A percentile compares a stretch with the other conserved stretches of the same genome.
phyloP scores from a whole-genome alignment of 1,140 invertebrate genomes.

The Drosophila yakuba region DNA sequence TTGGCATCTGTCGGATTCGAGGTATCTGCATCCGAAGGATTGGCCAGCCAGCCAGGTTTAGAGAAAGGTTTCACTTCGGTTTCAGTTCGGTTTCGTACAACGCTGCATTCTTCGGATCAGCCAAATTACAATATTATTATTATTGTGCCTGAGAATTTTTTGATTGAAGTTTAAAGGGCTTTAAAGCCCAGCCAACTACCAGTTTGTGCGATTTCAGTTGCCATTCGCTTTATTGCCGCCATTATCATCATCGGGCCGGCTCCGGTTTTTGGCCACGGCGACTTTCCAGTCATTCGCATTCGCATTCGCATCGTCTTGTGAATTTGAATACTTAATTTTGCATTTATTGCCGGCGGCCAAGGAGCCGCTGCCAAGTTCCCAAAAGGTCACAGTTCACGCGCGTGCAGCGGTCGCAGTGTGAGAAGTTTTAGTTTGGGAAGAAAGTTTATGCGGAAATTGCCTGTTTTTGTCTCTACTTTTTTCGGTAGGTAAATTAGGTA shows the following conservation, averaged over 20 bases:
- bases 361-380: constrained; percentile 44
- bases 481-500: neutral
- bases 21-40: constrained; percentile 14
- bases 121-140: constrained; percentile 81
- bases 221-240: constrained; percentile 80
- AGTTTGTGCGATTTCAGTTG: constrained; percentile 74
- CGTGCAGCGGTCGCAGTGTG: constrained; percentile 52
- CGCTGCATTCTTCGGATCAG: constrained; percentile 60
- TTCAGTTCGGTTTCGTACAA: constrained; percentile 8
- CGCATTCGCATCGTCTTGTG: constrained; percentile 56
- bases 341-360: constrained; percentile 37
- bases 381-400: constrained; percentile 67
- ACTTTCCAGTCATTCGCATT: neutral
- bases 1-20: constrained; percentile 56
- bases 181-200: constrained; percentile 75
- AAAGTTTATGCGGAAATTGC: neutral
- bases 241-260: constrained; percentile 55
- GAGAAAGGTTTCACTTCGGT: constrained; percentile 44
- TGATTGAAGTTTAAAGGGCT: constrained; percentile 77
- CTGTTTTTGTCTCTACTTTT: too few species aligned
- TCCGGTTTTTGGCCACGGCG: constrained; percentile 11
- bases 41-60: neutral
- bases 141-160: constrained; percentile 75
- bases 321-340: constrained; percentile 79
- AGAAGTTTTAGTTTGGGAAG: constrained; percentile 23